Evolutionary conservation across 2,113 vertebrate genomes (phyloP).

Genomic region (Corvus hawaiiensis): DNA sequence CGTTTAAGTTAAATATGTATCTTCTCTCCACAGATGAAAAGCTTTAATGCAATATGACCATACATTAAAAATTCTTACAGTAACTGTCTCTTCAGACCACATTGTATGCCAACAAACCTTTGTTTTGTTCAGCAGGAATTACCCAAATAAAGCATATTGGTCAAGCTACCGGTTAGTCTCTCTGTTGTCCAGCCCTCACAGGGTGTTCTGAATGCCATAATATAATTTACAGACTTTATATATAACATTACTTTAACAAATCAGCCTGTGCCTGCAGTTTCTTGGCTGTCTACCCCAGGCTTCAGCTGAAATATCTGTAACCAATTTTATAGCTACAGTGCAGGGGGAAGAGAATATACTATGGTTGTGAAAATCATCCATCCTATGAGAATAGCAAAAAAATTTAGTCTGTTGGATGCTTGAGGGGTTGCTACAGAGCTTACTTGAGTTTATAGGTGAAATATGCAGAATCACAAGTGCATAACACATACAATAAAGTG

Average conservation of each 20-base stretch:
- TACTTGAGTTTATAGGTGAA: background rate
- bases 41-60: background rate
- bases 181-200: background rate
- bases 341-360: background rate
- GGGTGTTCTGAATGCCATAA: background rate
- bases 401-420: background rate
- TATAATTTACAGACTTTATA: background rate
- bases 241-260: background rate
- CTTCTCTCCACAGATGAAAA: background rate
- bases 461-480: background rate
- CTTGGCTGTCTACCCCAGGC: background rate
- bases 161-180: background rate
- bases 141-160: background rate
- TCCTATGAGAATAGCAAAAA: background rate
- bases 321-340: background rate
- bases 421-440: background rate
- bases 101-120: background rate
- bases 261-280: background rate
- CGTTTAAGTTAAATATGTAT: background rate
- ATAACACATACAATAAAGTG: fast-evolving
- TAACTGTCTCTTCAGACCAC: background rate
- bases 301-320: background rate
- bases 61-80: background rate
- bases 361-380: background rate
- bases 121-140: background rate